Evolutionary conservation across 1,140 invertebrate species (phyloP).

Genomic region (Lysiphlebus fabarum): DNA sequence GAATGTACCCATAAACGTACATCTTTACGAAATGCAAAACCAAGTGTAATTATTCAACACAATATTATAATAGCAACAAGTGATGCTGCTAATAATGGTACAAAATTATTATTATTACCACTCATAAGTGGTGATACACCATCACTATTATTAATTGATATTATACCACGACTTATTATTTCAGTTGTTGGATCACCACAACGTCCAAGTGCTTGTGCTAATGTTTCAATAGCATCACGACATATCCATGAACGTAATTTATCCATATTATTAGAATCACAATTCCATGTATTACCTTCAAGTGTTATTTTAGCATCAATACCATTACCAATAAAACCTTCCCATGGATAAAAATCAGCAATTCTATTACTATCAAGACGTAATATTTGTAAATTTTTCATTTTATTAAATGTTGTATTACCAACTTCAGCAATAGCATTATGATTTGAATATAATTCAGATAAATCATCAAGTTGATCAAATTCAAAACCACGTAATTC

Average conservation of each 20-base stretch:
- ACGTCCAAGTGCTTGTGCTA: slow-evolving; percentile 59
- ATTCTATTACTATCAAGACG: slow-evolving; percentile 82
- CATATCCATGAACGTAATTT: slow-evolving; percentile 78
- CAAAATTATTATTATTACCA: slow-evolving; percentile 62
- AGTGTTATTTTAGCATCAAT: slow-evolving; percentile 69
- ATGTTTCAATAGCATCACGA: slow-evolving; percentile 58
- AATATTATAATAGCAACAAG: slow-evolving; percentile 71
- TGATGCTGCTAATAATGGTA: slow-evolving; percentile 70
- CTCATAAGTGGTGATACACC: slow-evolving; percentile 54
- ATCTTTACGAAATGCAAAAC: slow-evolving; percentile 74
- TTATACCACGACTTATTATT: slow-evolving; percentile 38
- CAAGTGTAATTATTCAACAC: slow-evolving; percentile 65
- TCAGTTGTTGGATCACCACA: slow-evolving; percentile 59
- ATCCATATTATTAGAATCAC: slow-evolving; percentile 79
- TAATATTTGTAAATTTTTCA: slow-evolving; percentile 78
- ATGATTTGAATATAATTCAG: slow-evolving; percentile 82
- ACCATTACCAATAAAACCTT: slow-evolving; percentile 68
- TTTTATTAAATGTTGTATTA: slow-evolving; percentile 77
- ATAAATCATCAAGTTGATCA: slow-evolving; percentile 72
- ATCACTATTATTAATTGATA: too few species aligned
- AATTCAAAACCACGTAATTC: slow-evolving; percentile 81
- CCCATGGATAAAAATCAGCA: slow-evolving; percentile 71
- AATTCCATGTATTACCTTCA: slow-evolving; percentile 84
- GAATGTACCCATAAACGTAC: slow-evolving; percentile 72
- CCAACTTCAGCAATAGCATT: slow-evolving; percentile 81